Conservation (phyloP, 2,113 vertebrate genomes). For the Bolborhynchus lineola region DNA sequence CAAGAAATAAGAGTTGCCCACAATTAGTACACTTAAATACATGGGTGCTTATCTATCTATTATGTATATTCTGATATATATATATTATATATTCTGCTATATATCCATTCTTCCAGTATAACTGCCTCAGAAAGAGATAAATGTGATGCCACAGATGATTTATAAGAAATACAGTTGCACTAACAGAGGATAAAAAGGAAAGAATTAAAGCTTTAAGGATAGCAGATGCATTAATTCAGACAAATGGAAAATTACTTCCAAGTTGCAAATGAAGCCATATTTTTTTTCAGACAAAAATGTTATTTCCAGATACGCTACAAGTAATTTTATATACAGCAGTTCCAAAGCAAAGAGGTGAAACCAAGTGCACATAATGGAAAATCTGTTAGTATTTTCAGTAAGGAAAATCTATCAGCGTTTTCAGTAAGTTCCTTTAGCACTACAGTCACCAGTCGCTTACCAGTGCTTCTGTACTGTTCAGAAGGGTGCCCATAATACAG, state of each 20-base stretch:
- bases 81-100: neutral
- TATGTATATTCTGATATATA: neutral
- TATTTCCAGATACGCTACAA: neutral
- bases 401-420: neutral
- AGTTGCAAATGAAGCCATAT: neutral
- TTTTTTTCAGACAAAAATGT: neutral
- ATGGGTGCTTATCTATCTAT: neutral
- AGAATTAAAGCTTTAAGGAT: neutral
- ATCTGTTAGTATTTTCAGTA: neutral
- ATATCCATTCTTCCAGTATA: neutral
- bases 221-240: neutral
- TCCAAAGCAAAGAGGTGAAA: constrained; percentile 3
- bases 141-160: neutral
- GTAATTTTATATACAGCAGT: neutral
- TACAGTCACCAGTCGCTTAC: neutral
- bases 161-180: neutral
- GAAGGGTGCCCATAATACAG: neutral
- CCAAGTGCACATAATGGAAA: neutral
- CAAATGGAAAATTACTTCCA: neutral
- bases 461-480: neutral
- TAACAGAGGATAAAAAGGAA: neutral
- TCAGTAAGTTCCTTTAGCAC: neutral
- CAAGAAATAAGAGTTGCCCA: neutral
- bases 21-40: neutral
- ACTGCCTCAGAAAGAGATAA: neutral